phyloP scores from a whole-genome alignment of 2,888 invertebrate genomes.

The Melipona bicolor region DNA sequence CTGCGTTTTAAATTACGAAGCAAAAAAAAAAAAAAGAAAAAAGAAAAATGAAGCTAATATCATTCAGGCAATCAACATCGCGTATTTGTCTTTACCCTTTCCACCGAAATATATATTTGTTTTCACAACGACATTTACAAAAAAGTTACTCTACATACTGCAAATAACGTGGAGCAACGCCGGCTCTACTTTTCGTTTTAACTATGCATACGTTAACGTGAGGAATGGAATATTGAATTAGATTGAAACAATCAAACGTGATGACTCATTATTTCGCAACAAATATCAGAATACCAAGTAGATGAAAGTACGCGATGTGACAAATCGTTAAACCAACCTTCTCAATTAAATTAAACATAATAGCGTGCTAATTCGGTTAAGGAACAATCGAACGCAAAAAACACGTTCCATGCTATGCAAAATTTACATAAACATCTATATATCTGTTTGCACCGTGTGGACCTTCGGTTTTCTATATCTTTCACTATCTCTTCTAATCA shows the following conservation, averaged over 20 bases:
- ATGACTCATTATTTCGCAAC: background rate
- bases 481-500: background rate
- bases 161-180: constrained; percentile 82
- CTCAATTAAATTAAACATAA: constrained; percentile 8
- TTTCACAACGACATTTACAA: constrained; percentile 66
- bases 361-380: background rate
- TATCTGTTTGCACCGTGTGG: background rate
- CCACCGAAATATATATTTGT: constrained; percentile 49
- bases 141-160: constrained; percentile 76
- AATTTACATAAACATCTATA: background rate
- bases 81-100: constrained; percentile 36
- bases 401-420: constrained; percentile 9
- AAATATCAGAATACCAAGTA: background rate
- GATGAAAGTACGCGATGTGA: background rate
- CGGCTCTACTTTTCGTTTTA: constrained; percentile 64
- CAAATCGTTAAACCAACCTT: constrained; percentile 40
- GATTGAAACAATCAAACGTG: background rate
- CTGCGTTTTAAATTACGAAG: background rate
- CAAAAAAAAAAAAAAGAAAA: too few relatives aligned
- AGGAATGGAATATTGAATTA: background rate
- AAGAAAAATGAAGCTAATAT: background rate
- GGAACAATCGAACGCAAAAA: constrained; percentile 16
- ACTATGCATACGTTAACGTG: background rate
- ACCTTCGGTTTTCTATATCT: background rate
- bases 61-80: background rate